Evolutionary conservation across 2,113 vertebrate genomes (phyloP).

Genomic region (Crotalus tigris): DNA sequence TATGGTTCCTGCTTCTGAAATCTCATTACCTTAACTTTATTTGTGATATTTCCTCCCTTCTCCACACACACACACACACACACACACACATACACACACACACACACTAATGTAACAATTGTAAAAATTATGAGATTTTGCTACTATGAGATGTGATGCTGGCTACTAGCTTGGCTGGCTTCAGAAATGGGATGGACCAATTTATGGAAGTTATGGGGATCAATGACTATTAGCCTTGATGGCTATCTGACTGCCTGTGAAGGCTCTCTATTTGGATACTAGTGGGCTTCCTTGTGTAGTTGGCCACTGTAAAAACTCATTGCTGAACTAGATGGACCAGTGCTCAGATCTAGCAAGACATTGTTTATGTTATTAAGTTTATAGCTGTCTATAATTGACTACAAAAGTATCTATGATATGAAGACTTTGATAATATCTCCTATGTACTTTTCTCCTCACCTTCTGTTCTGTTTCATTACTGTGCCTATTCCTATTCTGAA

Average conservation of each 20-base stretch:
- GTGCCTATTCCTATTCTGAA: not conserved
- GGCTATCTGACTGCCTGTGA: not conserved
- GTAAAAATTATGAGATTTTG: not conserved
- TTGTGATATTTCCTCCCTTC: not conserved
- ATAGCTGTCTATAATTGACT: not conserved
- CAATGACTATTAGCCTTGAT: not conserved
- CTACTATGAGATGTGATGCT: not conserved
- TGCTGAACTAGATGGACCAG: not conserved
- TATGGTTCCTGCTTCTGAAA: not conserved
- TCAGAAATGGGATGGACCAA: not conserved
- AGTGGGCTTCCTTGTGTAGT: not conserved
- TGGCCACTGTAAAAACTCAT: not conserved
- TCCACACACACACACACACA: too few species aligned
- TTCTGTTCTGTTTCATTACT: not conserved
- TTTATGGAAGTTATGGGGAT: not conserved
- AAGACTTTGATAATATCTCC: not conserved
- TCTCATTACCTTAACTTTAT: not conserved
- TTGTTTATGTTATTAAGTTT: not conserved
- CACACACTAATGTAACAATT: not conserved
- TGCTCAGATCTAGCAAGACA: not conserved
- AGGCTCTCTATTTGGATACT: not conserved
- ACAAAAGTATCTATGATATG: not conserved
- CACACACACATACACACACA: too few species aligned
- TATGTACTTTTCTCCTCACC: not conserved
- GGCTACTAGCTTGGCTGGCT: not conserved